phyloP scores from a whole-genome alignment of 2,888 invertebrate genomes.

The Sinotaia quadrata region DNA sequence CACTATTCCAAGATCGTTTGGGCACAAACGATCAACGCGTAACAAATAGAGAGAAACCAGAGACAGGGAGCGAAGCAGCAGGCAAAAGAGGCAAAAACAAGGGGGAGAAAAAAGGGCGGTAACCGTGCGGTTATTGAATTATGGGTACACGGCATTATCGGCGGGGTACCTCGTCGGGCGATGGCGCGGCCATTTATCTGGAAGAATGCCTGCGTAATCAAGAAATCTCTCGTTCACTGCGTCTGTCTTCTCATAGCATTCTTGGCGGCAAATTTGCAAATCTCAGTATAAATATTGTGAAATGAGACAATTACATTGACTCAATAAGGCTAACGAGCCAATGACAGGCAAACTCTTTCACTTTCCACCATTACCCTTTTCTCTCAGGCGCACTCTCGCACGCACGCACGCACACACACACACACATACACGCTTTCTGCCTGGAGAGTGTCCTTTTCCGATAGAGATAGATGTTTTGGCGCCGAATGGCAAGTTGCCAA shows the following conservation, averaged over 20 bases:
- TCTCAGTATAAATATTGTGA: slow-evolving; percentile 46
- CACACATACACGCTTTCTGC: too few species aligned
- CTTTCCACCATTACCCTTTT: background rate
- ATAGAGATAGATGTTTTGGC: too few species aligned
- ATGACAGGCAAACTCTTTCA: slow-evolving; percentile 30
- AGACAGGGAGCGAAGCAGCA: background rate
- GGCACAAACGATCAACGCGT: background rate
- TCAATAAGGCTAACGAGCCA: slow-evolving; percentile 46
- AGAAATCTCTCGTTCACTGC: slow-evolving; percentile 20
- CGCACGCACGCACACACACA: too few species aligned
- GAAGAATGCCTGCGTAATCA: slow-evolving; percentile 29
- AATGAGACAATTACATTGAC: slow-evolving; percentile 42
- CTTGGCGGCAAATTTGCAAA: slow-evolving; percentile 44
- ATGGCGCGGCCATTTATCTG: slow-evolving; percentile 36
- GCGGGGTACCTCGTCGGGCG: slow-evolving; percentile 26
- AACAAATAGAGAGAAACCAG: background rate
- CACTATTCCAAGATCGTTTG: too few species aligned
- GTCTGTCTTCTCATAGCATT: slow-evolving; percentile 33
- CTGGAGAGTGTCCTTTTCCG: too few species aligned
- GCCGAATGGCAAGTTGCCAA: too few species aligned
- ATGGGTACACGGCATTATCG: slow-evolving; percentile 25
- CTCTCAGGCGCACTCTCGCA: background rate
- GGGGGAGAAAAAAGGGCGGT: slow-evolving; percentile 19
- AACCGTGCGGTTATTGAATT: slow-evolving; percentile 32
- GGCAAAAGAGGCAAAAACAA: background rate